Conservation (phyloP, 2,797 vertebrate species). For the Myotis daubentonii region DNA sequence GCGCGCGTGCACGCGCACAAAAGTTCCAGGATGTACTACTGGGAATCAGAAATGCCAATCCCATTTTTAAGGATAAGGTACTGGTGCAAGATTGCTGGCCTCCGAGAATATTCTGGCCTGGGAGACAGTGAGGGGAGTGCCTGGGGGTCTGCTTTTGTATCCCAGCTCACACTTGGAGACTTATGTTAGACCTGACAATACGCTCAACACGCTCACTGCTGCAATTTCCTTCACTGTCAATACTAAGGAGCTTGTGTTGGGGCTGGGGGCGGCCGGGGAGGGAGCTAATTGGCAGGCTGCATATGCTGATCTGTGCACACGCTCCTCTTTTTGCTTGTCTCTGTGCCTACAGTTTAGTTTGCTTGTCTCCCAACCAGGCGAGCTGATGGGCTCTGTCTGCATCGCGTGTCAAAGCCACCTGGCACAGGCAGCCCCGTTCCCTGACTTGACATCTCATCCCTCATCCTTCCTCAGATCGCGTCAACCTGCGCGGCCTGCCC, state of each 20-base stretch:
- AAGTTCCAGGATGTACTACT: neutral
- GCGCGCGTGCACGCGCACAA: too few species aligned
- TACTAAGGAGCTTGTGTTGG: neutral
- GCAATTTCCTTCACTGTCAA: neutral
- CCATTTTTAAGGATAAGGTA: neutral
- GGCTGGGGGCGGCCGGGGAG: neutral
- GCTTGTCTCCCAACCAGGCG: neutral
- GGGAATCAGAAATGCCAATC: neutral
- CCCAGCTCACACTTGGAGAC: neutral
- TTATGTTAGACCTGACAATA: neutral
- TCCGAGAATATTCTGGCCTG: neutral
- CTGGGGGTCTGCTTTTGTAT: neutral
- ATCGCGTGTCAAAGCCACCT: neutral
- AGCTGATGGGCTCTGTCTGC: neutral
- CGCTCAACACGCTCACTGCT: neutral
- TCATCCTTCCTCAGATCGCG: slow-evolving; percentile 34
- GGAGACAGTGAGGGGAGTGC: neutral
- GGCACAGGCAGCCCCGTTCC: neutral
- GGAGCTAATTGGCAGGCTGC: neutral
- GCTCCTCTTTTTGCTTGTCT: neutral
- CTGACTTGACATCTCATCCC: slow-evolving; percentile 56
- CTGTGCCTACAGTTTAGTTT: neutral
- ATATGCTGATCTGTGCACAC: neutral
- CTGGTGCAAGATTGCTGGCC: neutral
- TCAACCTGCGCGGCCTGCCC: neutral